phyloP scores from a whole-genome alignment of 2,888 invertebrate species.

The Apoderus coryli region DNA sequence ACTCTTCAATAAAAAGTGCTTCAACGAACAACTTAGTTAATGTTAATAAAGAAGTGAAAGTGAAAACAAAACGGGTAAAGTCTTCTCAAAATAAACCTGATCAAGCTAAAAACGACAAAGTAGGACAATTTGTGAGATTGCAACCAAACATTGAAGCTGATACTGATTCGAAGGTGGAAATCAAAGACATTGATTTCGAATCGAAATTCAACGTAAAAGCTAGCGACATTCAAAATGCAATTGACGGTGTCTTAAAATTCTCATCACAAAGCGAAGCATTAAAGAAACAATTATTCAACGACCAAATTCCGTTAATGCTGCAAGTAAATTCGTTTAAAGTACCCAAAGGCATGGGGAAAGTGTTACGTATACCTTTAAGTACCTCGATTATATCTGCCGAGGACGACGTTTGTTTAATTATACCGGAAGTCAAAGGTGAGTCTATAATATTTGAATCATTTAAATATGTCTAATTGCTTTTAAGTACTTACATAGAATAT shows the following conservation, averaged over 20 bases:
- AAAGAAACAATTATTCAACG: slow-evolving; percentile 37
- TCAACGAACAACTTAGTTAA: too few species aligned
- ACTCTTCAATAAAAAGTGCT: too few species aligned
- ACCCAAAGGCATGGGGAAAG: slow-evolving; percentile 41
- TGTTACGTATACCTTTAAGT: slow-evolving; percentile 45
- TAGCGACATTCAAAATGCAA: slow-evolving; percentile 16
- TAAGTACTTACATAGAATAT: too few species aligned
- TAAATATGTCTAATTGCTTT: too few species aligned
- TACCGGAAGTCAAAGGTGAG: slow-evolving; percentile 62
- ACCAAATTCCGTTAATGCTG: slow-evolving; percentile 41
- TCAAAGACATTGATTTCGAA: slow-evolving; percentile 9
- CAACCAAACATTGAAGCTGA: too few species aligned
- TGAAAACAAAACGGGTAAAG: too few species aligned
- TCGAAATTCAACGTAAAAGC: slow-evolving; percentile 13
- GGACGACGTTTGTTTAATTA: slow-evolving; percentile 63
- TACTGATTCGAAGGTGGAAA: slow-evolving; percentile 3
- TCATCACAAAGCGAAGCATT: slow-evolving; percentile 24
- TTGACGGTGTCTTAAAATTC: slow-evolving; percentile 24
- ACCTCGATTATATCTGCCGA: slow-evolving; percentile 47
- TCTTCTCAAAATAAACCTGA: too few species aligned
- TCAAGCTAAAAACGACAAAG: too few species aligned
- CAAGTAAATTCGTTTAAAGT: slow-evolving; percentile 50
- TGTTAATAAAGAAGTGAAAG: too few species aligned
- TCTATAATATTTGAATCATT: too few species aligned
- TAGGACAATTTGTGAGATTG: too few species aligned